Base-by-base conservation (phyloP, 2,797 vertebrate species). In the Eidolon dupreanum region DNA sequence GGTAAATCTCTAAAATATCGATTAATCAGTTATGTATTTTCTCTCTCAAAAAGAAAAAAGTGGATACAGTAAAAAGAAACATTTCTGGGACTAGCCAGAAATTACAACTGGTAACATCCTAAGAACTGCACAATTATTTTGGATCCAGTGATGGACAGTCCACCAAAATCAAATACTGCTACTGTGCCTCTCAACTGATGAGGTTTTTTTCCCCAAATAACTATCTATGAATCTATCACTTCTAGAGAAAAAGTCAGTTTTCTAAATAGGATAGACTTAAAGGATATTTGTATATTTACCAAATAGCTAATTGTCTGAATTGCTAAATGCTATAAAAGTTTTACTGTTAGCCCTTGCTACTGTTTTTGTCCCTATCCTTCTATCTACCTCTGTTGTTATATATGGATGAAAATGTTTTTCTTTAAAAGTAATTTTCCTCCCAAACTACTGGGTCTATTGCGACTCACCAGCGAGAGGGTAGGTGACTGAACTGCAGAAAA, bases 241-340 rank as follows among this genome's bases (percentile, higher is more conserved):
- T 51, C 33, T 84, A 93, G 15, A 90, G 65, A 65, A 83, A 66
- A 79, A 49, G 26, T 73, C 68, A 59, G 43, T 55, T 74, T 90
- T 70, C 66, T 78, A 93, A 89, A 43, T 4, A 88, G 95, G 31
- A 59, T 0, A 95, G 38, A 86, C 6, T 83, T 88, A 87, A 88
- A 93, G n/a, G 38, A 83, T n/a, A 90, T 12, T 51, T 8, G 3
- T 26, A 20, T 90, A 75, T 61, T 26, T 95, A 61, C n/a, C 73
- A 85, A 95, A 90, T 13, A 94, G 22, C 38, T 53, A 57, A 77
- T 89, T 88, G n/a, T 78, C 43, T 71, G 59, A 94, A 92, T 55
- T 79, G 57, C 24, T 77, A 70, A 75, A 79, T 12, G 33, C n/a
- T 73, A 85, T 38, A 13, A 36, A 87, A 33, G 20, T 83, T 88